A percentile compares a stretch with the other conserved stretches of the same genome.
Conservation (phyloP, 2,113 vertebrate genomes). For the Chloebia gouldiae region DNA sequence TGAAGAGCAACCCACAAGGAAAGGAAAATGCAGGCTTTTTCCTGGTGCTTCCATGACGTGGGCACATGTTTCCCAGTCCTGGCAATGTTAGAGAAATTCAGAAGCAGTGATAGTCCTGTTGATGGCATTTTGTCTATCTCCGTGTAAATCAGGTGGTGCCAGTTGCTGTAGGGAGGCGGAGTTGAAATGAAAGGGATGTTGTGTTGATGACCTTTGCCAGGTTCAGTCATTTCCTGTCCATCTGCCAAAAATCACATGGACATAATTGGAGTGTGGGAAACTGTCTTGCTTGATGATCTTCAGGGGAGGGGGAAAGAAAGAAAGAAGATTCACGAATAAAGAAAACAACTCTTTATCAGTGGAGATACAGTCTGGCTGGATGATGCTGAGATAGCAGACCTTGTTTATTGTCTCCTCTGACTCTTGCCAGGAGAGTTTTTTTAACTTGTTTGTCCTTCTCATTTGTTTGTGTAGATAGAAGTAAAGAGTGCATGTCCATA, state of each 20-base stretch:
- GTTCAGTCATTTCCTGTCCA: constrained; percentile 85
- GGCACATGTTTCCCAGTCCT: constrained; percentile 29
- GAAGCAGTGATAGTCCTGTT: constrained; percentile 1
- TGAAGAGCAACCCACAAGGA: not conserved
- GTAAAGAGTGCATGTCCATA: not conserved
- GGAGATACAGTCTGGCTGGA: not conserved
- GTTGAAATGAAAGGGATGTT: constrained; percentile 64
- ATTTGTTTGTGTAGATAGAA: not conserved
- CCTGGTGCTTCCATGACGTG: constrained; percentile 55
- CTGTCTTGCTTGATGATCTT: constrained; percentile 64
- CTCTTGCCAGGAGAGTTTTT: not conserved
- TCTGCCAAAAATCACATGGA: constrained; percentile 88
- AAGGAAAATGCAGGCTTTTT: constrained; percentile 48
- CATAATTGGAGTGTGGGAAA: constrained; percentile 83
- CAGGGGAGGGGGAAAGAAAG: constrained; percentile 51
- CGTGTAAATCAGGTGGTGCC: constrained; percentile 51
- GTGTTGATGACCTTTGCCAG: constrained; percentile 71
- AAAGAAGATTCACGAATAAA: constrained; percentile 54
- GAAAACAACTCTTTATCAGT: constrained; percentile 17
- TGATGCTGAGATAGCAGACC: not conserved
- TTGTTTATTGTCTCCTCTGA: not conserved
- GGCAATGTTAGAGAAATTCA: constrained; percentile 26
- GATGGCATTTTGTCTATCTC: constrained; percentile 70
- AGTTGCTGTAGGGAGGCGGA: constrained; percentile 30
- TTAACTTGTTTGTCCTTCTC: not conserved